phyloP scores from a whole-genome alignment of 2,113 vertebrate genomes.

The Nansenia antarctica region DNA sequence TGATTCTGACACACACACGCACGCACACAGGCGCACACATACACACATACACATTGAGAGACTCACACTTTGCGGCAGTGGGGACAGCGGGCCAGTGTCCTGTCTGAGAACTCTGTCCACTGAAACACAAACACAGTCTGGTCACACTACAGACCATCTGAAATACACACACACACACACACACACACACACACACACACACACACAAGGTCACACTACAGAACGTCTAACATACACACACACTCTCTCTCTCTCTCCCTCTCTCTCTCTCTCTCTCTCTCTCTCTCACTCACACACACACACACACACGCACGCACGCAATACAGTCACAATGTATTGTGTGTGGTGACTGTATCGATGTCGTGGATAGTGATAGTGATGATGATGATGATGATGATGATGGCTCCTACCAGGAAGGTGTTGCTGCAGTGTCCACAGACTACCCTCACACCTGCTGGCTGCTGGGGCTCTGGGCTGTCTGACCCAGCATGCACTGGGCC shows the following conservation, averaged over 20 bases:
- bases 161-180: not conserved
- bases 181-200: not conserved
- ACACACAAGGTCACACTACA: not conserved
- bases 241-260: too few relatives aligned
- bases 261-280: too few relatives aligned
- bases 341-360: too few relatives aligned
- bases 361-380: not conserved
- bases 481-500: conserved; percentile 63
- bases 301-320: too few relatives aligned
- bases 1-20: too few relatives aligned
- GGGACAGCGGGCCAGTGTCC: conserved; percentile 85
- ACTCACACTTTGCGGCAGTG: conserved; percentile 90
- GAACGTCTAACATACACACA: too few relatives aligned
- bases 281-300: too few relatives aligned
- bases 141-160: not conserved
- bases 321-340: too few relatives aligned
- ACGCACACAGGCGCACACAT: too few relatives aligned
- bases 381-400: not conserved
- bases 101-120: conserved; percentile 88
- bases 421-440: conserved; percentile 73
- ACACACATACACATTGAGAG: too few relatives aligned
- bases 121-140: conserved; percentile 39
- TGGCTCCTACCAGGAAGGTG: conserved; percentile 68
- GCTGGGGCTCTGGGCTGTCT: conserved; percentile 57
- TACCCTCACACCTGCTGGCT: conserved; percentile 65